phyloP scores from a whole-genome alignment of 1,140 invertebrate species.

The Thaumatotibia leucotreta region DNA sequence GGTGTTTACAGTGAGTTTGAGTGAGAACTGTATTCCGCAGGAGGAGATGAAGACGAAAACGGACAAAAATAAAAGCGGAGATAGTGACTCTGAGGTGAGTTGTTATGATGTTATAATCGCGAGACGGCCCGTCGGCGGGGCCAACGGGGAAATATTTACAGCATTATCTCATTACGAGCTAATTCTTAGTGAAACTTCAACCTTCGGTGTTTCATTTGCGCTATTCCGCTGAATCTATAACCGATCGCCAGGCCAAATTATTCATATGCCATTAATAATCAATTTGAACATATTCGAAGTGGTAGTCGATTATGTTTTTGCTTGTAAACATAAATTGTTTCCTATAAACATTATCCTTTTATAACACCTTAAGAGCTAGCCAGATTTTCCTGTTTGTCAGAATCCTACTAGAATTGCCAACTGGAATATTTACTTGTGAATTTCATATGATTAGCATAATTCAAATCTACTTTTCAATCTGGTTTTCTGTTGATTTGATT shows the following conservation, averaged over 20 bases:
- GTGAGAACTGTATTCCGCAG: slow-evolving; percentile 52
- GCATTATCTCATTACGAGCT: neutral
- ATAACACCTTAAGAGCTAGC: neutral
- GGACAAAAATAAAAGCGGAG: slow-evolving; percentile 65
- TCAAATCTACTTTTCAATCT: neutral
- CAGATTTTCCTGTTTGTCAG: neutral
- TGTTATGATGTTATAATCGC: slow-evolving; percentile 29
- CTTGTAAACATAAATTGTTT: neutral
- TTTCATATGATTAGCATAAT: neutral
- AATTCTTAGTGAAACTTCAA: neutral
- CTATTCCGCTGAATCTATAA: neutral
- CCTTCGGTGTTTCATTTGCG: neutral
- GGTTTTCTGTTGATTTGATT: neutral
- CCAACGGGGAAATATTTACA: slow-evolving; percentile 2
- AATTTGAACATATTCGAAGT: neutral
- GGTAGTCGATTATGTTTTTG: neutral
- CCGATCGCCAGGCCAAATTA: neutral
- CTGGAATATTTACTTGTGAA: neutral
- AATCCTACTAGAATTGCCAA: neutral
- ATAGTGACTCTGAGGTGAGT: slow-evolving; percentile 62
- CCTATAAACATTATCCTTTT: neutral
- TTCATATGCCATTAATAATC: neutral
- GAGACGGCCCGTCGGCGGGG: neutral
- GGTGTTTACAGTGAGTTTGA: slow-evolving; percentile 55
- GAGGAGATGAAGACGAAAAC: slow-evolving; percentile 72